Base-by-base conservation (phyloP, 2,888 invertebrate species). In the Xylota segnis region DNA sequence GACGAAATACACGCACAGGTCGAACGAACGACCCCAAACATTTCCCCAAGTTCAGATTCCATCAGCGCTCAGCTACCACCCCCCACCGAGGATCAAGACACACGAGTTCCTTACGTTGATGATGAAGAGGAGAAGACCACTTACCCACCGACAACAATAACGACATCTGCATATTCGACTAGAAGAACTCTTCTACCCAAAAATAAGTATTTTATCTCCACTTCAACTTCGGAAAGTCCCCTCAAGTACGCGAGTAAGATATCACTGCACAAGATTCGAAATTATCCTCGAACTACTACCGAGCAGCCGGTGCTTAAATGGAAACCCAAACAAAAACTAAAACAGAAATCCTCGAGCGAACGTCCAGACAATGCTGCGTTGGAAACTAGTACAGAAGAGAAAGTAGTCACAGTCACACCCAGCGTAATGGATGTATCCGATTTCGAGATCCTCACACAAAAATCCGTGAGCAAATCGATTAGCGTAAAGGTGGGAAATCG, bases 391-490 rank as follows among this genome's bases (percentile, higher is more conserved):
- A n/a, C 65, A 52, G 89, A 90, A 32, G 89, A 86, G 76, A 88
- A 84, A 14, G 87, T 84, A 56, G 77, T 88, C 63, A 87, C 88
- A 40, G 83, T 87, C 43, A 87, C 82, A 9, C 81, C 88, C 18
- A 66, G 76, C 37, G 87, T 52, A 74, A 58, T 65, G 70, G 83
- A 0, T 63, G 18, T 29, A 5, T 59, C 63, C 16, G 84, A 79
- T 27, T 77, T 89, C 40, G 91, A 91, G 76, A 88, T 91, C 56
- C 88, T 91, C 4, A 91, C 91, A 16, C 93, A 93, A 81, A 93
- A 93, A 89, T 94, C 94, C 72, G 93, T 92, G 12, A 93, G 93
- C 81, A 94, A 93, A 59, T 94, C 94, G 1, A 93, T 94, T 5
- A 94, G 93, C 89, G 92, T 93, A 66, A 92, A 93, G 89, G 92